Evolutionary conservation across 2,888 invertebrate species (phyloP).

Genomic region (Odontocerum albicorne): DNA sequence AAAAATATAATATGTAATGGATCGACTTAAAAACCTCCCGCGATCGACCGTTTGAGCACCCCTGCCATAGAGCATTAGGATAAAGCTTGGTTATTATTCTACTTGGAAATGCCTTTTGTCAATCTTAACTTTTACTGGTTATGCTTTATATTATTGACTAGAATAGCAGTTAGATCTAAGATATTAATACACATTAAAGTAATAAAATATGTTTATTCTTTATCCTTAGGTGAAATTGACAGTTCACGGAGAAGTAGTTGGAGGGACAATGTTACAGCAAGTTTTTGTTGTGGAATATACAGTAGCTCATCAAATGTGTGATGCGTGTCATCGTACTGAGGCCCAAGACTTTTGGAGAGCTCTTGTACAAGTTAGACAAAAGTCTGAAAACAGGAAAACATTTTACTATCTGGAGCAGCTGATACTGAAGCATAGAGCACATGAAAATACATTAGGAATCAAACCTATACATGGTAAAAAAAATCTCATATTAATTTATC

Average conservation of each 20-base stretch:
- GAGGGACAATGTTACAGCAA: slow-evolving; percentile 90
- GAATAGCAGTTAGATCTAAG: no score
- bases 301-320: slow-evolving; percentile 93
- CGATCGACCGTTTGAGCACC: no score
- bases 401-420: slow-evolving; percentile 97
- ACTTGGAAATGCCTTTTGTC: no score
- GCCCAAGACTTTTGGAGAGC: slow-evolving; percentile 98
- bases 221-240: slow-evolving; percentile 76
- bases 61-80: no score
- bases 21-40: no score
- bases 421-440: slow-evolving; percentile 93
- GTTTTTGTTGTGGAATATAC: slow-evolving; percentile 93
- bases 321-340: slow-evolving; percentile 94
- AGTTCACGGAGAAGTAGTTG: slow-evolving; percentile 92
- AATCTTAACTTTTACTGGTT: no score
- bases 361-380: slow-evolving; percentile 83
- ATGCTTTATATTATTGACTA: no score
- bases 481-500: not conserved
- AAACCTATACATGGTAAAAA: slow-evolving; percentile 75
- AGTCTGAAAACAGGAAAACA: slow-evolving; percentile 92
- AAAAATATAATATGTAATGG: no score
- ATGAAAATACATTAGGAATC: slow-evolving; percentile 86
- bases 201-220: no score
- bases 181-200: no score
- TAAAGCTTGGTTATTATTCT: no score